Percentiles rank a stretch among this genome's conserved stretches.
phyloP scores from a whole-genome alignment of 2,113 vertebrate genomes.

The Felis catus region F.catus_Fca126_mat1.0 CM031422.1:12150501-12151000 shows the following conservation, averaged over 20 bases:
- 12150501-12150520: not conserved
- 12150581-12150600: not conserved
- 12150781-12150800: not conserved
- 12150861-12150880: not conserved
- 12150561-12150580: not conserved
- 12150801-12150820: not conserved
- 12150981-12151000: constrained; percentile 52
- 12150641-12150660: not conserved
- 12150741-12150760: not conserved
- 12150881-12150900: not conserved
- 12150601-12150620: not conserved
- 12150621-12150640: not conserved
- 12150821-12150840: not conserved
- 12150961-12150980: not conserved
- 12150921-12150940: not conserved
- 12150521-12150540: not conserved
- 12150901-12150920: constrained; percentile 11
- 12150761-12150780: not conserved
- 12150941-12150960: not conserved
- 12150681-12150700: not conserved
- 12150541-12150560: not conserved
- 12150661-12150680: not conserved
- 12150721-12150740: not conserved
- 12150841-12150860: not conserved
- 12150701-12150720: not conserved